A percentile compares a stretch with the other conserved stretches of the same genome.
Evolutionary conservation across 2,113 vertebrate genomes (phyloP).

Genomic region (Colius striatus): DNA sequence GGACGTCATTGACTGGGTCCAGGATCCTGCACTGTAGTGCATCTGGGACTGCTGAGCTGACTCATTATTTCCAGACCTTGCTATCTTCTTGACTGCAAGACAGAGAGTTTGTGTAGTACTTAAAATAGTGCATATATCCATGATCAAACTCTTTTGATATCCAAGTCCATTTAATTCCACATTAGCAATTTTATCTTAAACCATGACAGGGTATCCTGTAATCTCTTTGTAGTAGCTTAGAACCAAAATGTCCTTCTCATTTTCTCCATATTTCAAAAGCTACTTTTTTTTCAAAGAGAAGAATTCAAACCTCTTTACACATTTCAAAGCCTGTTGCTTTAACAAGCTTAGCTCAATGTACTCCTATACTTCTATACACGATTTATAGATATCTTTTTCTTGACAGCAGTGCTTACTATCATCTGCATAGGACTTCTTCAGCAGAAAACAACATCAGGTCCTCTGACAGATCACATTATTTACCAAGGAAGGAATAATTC

Average conservation of each 20-base stretch:
- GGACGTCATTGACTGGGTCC: fast-evolving
- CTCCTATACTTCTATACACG: not conserved
- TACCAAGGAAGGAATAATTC: not conserved
- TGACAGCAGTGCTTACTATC: not conserved
- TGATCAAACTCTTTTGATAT: not conserved
- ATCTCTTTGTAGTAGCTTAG: not conserved
- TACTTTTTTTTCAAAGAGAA: not conserved
- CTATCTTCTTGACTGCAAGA: not conserved
- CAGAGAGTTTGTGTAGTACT: not conserved
- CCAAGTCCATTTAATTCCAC: not conserved
- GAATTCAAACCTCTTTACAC: not conserved
- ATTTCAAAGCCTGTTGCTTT: not conserved
- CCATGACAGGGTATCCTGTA: not conserved
- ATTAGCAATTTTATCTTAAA: not conserved
- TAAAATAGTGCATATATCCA: not conserved
- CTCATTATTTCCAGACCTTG: not conserved
- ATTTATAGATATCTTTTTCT: not conserved
- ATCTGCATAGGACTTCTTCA: not conserved
- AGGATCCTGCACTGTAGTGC: not conserved
- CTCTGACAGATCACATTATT: not conserved
- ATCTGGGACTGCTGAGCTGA: not conserved
- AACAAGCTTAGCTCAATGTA: not conserved
- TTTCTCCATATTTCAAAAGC: not conserved
- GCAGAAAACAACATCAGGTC: not conserved
- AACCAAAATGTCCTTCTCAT: not conserved